Percentiles rank a stretch among this genome's conserved stretches.
These are phyloP conservation scores for Hippolais icterina DNA, from an alignment of 2,113 vertebrate genomes.

Conservation along the genomic window DNA sequence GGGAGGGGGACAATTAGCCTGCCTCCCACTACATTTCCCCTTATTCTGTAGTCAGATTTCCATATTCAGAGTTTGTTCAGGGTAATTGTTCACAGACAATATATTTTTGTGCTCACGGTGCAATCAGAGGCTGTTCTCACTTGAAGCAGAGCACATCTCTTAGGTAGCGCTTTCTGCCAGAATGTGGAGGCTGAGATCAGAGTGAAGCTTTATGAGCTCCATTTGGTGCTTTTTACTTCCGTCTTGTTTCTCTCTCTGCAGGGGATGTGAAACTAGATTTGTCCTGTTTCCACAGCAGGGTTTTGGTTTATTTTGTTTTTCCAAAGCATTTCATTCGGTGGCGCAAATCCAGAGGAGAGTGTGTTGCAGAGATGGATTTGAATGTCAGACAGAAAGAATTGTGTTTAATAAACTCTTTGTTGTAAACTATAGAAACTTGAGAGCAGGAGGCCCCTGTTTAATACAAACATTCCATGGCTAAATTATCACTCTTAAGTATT, in stretches of 20 bases:
- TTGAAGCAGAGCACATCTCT: slow-evolving; percentile 61
- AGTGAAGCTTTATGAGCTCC: slow-evolving; percentile 53
- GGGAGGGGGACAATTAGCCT: not conserved
- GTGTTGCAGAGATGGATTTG: slow-evolving; percentile 68
- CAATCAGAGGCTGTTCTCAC: slow-evolving; percentile 50
- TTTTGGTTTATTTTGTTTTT: slow-evolving; percentile 76
- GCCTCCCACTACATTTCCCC: not conserved
- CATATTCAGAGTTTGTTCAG: slow-evolving; percentile 49
- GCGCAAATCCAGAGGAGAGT: slow-evolving; percentile 67
- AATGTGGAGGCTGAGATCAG: slow-evolving; percentile 71
- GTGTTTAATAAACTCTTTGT: slow-evolving; percentile 68
- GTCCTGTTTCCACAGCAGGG: slow-evolving; percentile 70
- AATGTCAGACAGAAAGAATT: slow-evolving; percentile 67
- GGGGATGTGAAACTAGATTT: slow-evolving; percentile 69
- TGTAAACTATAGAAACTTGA: slow-evolving; percentile 57
- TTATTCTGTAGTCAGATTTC: slow-evolving; percentile 23
- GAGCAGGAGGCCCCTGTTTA: slow-evolving; percentile 34
- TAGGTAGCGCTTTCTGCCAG: slow-evolving; percentile 69
- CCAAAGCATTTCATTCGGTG: slow-evolving; percentile 70
- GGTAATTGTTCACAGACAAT: slow-evolving; percentile 61
- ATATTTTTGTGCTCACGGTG: slow-evolving; percentile 56
- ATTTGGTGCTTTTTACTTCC: slow-evolving; percentile 67
- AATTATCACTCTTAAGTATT: slow-evolving; percentile 4
- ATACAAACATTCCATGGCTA: slow-evolving; percentile 33
- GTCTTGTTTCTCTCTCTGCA: slow-evolving; percentile 69